Conservation (phyloP, 2,797 vertebrate genomes). For the Coccyzus lansbergi region DNA sequence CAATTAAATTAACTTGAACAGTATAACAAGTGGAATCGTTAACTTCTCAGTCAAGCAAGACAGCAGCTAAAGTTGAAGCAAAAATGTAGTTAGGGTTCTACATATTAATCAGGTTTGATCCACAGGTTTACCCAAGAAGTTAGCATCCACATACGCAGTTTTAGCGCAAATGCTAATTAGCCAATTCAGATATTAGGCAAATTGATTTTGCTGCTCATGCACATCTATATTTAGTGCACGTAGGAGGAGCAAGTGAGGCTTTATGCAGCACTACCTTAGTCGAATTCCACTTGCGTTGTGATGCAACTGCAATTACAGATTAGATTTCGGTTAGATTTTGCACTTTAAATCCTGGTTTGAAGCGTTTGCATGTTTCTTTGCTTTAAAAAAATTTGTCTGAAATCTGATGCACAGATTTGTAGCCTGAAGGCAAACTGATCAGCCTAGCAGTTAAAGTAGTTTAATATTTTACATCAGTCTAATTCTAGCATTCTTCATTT, state of each 20-base stretch:
- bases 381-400: neutral
- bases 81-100: neutral
- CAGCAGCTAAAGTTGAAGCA: neutral
- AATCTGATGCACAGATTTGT: neutral
- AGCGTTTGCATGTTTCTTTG: neutral
- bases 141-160: neutral
- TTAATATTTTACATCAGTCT: neutral
- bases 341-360: neutral
- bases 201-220: slow-evolving; percentile 44
- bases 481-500: neutral
- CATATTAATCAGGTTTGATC: neutral
- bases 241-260: slow-evolving; percentile 28
- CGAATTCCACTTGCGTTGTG: slow-evolving; percentile 11
- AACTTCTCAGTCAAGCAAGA: neutral
- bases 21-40: neutral
- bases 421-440: neutral
- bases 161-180: slow-evolving; percentile 33
- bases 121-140: neutral
- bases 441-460: neutral
- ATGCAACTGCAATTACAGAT: slow-evolving; percentile 4
- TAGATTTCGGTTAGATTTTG: neutral
- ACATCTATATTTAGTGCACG: slow-evolving; percentile 65
- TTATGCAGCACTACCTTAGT: neutral
- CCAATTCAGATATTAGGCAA: slow-evolving; percentile 41
- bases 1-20: neutral